Conservation (phyloP, 2,797 vertebrate genomes). For the Falco cherrug region DNA sequence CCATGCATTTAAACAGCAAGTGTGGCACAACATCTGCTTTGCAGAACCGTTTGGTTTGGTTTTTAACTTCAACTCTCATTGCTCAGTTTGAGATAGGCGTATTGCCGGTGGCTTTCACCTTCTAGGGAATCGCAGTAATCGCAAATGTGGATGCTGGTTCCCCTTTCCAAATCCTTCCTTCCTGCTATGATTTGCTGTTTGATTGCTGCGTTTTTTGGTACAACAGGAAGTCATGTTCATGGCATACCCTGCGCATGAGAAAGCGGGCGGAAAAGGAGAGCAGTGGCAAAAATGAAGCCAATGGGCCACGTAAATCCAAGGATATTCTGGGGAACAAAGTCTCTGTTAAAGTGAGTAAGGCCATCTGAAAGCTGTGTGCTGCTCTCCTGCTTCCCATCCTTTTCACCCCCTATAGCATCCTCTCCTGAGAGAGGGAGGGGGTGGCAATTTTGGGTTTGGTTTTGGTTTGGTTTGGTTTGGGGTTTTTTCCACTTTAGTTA, state of each 20-base stretch:
- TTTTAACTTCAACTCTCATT: conserved; percentile 42
- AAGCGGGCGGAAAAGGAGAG: conserved; percentile 92
- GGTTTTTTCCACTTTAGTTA: not conserved
- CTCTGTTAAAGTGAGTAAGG: conserved; percentile 93
- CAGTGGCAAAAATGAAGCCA: conserved; percentile 86
- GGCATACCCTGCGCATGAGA: conserved; percentile 98
- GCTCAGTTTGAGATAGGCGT: conserved; percentile 19
- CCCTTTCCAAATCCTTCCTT: conserved; percentile 63
- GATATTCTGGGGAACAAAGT: conserved; percentile 91
- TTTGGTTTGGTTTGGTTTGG: not conserved
- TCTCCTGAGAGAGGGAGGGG: conserved; percentile 71
- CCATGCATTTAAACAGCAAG: conserved; percentile 53
- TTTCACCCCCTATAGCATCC: conserved; percentile 65
- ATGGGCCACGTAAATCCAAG: conserved; percentile 89
- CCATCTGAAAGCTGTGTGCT: conserved; percentile 68
- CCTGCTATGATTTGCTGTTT: conserved; percentile 79
- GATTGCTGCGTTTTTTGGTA: conserved; percentile 89
- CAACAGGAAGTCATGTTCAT: conserved; percentile 99
- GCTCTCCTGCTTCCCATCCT: conserved; percentile 75
- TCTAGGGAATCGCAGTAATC: conserved; percentile 47
- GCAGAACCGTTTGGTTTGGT: conserved; percentile 43
- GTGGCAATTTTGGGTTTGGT: not conserved
- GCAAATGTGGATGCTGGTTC: conserved; percentile 63
- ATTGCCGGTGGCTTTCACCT: conserved; percentile 22
- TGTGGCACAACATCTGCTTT: conserved; percentile 50